Percentiles rank a stretch among this genome's conserved stretches.
These are phyloP conservation scores for Beaufortia kweichowensis DNA, from an alignment of 2,113 vertebrate species.

Conservation along the genomic window DNA sequence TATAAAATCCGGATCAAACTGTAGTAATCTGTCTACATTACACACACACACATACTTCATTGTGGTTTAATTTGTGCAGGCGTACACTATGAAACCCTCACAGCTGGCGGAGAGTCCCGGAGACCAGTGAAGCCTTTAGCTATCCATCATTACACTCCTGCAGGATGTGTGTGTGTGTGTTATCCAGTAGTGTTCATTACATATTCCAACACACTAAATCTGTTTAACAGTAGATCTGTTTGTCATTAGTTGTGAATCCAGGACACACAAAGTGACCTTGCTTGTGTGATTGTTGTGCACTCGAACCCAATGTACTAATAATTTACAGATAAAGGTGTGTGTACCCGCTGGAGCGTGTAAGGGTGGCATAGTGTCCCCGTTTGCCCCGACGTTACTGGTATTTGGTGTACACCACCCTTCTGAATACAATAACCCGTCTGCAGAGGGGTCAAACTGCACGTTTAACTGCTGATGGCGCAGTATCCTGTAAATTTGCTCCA, in stretches of 20 bases:
- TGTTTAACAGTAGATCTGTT: too few relatives aligned
- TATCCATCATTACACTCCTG: slow-evolving; percentile 50
- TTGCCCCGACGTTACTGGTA: neutral
- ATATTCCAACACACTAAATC: too few relatives aligned
- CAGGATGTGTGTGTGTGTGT: slow-evolving; percentile 21
- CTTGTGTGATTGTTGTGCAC: neutral
- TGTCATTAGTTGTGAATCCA: neutral
- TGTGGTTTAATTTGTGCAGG: neutral
- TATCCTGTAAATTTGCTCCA: neutral
- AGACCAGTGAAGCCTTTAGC: slow-evolving; percentile 29
- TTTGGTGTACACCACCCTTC: neutral
- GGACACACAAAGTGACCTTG: neutral
- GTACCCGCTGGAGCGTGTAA: neutral
- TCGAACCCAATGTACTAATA: neutral
- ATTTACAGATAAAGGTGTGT: neutral
- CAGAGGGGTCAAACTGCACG: neutral
- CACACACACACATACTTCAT: slow-evolving; percentile 40
- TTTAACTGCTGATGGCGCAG: neutral
- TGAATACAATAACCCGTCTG: neutral
- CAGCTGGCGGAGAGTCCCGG: slow-evolving; percentile 41
- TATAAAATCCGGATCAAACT: neutral
- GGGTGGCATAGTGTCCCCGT: neutral
- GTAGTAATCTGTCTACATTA: slow-evolving; percentile 4
- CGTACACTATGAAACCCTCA: neutral
- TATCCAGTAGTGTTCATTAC: neutral